Base-by-base conservation (phyloP, 2,888 invertebrate species). In the Cryptocephalus moraei region DNA sequence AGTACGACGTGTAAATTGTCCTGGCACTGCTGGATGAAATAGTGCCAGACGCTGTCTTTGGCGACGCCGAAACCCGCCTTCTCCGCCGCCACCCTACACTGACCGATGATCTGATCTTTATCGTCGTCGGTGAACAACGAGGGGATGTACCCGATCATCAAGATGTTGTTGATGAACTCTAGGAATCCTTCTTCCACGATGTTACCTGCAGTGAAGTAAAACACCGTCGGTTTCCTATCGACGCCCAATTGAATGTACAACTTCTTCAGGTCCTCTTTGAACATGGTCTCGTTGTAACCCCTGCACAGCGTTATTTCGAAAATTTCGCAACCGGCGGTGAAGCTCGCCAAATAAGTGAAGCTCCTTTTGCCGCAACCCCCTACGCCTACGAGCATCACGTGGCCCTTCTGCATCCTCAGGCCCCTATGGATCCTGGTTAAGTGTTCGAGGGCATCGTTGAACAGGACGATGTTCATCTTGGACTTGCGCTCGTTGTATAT, bases 391-490 rank as follows among this genome's bases (percentile, higher is more conserved):
- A 93, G 73, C 69, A 94, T 75, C 6, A 85, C 81, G 65, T 94
- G 90, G 0, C 92, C 92, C 53, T 84, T 74, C 62, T 86, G 79
- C 81, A 91, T 83, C 53, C 93, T 78, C 50, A 94, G 73, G 0
- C 85, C 84, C 14, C 94, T 81, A 59, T 93, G 92, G 9, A 91
- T 79, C 41, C 93, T 77, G 0, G 91, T 93, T 61, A 94, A 66
- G 68, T 95, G 93, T 63, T 94, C 92, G 44, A 94, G 70, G 39
- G 91, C 93, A 64, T 93, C 92, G 63, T 94, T 89, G 65, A 94
- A 94, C 22, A 94, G 73, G 0, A 94, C 91, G 54, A 94, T 76
- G 22, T 81, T 82, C 73, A 93, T 75, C 62, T 84, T 83, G 49
- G 75, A 75, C 43, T 79, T 74, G 22, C 79, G 78, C 56, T 91